Percentiles rank a stretch among this genome's conserved stretches.
Evolutionary conservation across 2,113 vertebrate species (phyloP).

Genomic region (Scartelaos histophorus): DNA sequence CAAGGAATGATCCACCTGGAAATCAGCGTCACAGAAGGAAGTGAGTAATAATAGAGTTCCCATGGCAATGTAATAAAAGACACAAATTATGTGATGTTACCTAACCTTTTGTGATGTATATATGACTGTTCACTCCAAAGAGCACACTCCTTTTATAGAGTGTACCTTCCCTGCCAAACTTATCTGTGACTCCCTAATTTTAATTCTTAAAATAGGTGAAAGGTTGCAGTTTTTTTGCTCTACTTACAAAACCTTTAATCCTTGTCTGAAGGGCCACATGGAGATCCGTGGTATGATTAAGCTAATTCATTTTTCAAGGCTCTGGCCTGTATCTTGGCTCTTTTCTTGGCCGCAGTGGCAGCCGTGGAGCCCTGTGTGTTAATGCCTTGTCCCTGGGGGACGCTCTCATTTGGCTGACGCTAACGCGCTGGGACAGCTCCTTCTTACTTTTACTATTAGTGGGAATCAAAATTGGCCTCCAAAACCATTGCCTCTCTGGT

Average conservation of each 20-base stretch:
- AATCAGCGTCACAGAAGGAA: slow-evolving; percentile 81
- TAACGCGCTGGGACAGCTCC: slow-evolving; percentile 59
- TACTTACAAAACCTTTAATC: slow-evolving; percentile 4
- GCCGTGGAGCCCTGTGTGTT: slow-evolving; percentile 48
- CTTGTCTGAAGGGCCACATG: slow-evolving; percentile 25
- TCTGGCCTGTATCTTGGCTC: slow-evolving; percentile 46
- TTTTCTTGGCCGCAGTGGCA: slow-evolving; percentile 36
- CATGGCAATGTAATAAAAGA: neutral
- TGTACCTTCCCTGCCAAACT: neutral
- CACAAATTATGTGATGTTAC: neutral
- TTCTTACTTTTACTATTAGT: slow-evolving; percentile 51
- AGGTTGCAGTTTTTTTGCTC: slow-evolving; percentile 11
- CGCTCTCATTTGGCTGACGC: slow-evolving; percentile 62
- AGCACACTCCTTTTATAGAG: neutral
- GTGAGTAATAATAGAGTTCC: slow-evolving; percentile 78
- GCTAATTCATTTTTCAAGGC: slow-evolving; percentile 57
- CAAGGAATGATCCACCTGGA: slow-evolving; percentile 89
- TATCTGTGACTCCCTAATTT: slow-evolving; percentile 2
- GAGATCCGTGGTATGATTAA: slow-evolving; percentile 46
- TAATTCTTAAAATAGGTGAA: neutral
- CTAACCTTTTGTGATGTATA: neutral
- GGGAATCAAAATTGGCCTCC: slow-evolving; percentile 38
- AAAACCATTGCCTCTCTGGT: slow-evolving; percentile 32
- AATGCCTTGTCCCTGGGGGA: slow-evolving; percentile 56
- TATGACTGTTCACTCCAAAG: neutral